Percentiles rank a stretch among this genome's conserved stretches.
Conservation (phyloP, 2,113 vertebrate genomes). For the Calidris pugnax region DNA sequence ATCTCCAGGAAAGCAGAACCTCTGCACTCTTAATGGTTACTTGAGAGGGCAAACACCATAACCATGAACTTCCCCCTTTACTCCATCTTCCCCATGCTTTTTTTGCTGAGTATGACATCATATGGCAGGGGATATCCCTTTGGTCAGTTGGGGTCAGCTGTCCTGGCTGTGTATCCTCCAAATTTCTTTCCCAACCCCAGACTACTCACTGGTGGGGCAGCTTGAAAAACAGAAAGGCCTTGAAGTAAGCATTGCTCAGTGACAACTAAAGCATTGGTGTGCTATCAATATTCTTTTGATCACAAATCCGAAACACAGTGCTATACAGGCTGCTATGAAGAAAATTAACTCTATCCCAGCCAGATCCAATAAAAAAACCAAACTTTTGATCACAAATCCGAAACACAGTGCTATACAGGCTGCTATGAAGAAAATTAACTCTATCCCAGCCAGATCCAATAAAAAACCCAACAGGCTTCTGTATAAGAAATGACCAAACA, state of each 20-base stretch:
- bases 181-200: not conserved
- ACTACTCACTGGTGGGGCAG: not conserved
- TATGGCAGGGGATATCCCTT: not conserved
- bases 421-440: not conserved
- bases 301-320: not conserved
- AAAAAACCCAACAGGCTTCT: not conserved
- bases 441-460: not conserved
- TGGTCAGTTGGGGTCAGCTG: not conserved
- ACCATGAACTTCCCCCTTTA: not conserved
- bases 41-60: not conserved
- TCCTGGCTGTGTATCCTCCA: not conserved
- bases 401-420: not conserved
- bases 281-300: not conserved
- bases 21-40: not conserved
- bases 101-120: not conserved
- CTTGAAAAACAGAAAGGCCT: not conserved
- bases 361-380: not conserved
- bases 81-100: not conserved
- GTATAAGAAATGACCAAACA: not conserved
- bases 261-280: not conserved
- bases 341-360: not conserved
- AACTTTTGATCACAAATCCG: not conserved
- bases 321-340: not conserved
- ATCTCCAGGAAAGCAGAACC: not conserved
- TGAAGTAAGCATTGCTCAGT: not conserved